A percentile compares a stretch with the other conserved stretches of the same genome.
Evolutionary conservation across 2,113 vertebrate species (phyloP).

Genomic region (Gallinago jamesoni): DNA sequence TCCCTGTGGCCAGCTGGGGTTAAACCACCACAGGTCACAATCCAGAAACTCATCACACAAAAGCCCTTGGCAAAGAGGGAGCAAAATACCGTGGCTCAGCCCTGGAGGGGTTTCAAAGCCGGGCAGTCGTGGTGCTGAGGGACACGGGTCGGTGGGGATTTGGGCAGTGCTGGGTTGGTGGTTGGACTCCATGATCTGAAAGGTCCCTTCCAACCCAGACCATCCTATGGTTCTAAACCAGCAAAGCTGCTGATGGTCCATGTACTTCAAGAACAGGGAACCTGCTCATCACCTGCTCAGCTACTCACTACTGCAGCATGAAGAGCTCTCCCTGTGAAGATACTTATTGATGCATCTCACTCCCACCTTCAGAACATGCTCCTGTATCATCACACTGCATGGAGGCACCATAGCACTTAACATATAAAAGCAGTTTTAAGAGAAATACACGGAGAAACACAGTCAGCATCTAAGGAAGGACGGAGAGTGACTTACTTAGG

Average conservation of each 20-base stretch:
- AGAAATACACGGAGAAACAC: fast-evolving
- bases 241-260: no score
- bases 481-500: conserved; percentile 82
- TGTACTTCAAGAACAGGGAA: not conserved
- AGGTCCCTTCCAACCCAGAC: not conserved
- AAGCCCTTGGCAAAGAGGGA: not conserved
- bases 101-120: no score
- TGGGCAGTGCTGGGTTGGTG: not conserved
- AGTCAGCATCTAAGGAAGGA: fast-evolving
- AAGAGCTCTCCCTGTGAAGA: not conserved
- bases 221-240: not conserved
- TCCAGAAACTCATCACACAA: not conserved
- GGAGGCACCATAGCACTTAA: not conserved
- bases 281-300: not conserved
- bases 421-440: fast-evolving
- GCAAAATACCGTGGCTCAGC: not conserved
- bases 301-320: fast-evolving
- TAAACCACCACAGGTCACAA: not conserved
- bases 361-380: fast-evolving
- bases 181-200: not conserved
- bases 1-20: not conserved
- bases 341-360: fast-evolving
- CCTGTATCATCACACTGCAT: fast-evolving
- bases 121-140: no score
- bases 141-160: no score